These are phyloP conservation scores for Pseudochaenichthys georgianus DNA, from an alignment of 2,797 vertebrate species.

Conservation along the genomic window DNA sequence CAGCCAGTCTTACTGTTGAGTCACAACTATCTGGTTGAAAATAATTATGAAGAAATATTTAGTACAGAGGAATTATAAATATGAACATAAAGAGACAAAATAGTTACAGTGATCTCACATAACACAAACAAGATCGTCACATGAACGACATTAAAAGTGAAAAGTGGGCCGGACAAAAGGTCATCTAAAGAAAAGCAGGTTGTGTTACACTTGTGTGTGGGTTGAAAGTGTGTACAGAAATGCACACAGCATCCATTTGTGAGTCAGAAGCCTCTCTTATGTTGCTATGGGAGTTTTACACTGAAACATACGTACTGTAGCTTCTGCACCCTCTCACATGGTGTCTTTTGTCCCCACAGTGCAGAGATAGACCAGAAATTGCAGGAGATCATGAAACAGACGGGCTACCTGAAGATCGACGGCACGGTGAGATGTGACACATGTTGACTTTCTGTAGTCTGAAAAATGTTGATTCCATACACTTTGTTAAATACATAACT, in stretches of 20 bases:
- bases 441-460: background rate
- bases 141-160: background rate
- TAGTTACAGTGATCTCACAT: background rate
- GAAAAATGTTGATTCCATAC: background rate
- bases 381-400: conserved; percentile 98
- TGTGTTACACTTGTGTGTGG: conserved; percentile 5
- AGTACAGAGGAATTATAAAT: background rate
- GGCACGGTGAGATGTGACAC: conserved; percentile 87
- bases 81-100: background rate
- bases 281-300: background rate
- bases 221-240: conserved; percentile 13
- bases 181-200: conserved; percentile 2
- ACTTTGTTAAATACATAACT: background rate
- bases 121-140: background rate
- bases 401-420: conserved; percentile 93
- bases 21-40: background rate
- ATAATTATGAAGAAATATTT: background rate
- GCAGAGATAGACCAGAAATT: conserved; percentile 96
- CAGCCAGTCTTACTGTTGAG: background rate
- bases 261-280: background rate
- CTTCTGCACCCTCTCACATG: background rate
- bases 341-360: conserved; percentile 75
- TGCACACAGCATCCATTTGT: conserved; percentile 12
- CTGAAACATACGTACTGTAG: background rate
- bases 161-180: background rate